These are phyloP conservation scores for Pterocles orientalis DNA, from an alignment of 2,113 vertebrate genomes.

Conservation along the genomic window DNA sequence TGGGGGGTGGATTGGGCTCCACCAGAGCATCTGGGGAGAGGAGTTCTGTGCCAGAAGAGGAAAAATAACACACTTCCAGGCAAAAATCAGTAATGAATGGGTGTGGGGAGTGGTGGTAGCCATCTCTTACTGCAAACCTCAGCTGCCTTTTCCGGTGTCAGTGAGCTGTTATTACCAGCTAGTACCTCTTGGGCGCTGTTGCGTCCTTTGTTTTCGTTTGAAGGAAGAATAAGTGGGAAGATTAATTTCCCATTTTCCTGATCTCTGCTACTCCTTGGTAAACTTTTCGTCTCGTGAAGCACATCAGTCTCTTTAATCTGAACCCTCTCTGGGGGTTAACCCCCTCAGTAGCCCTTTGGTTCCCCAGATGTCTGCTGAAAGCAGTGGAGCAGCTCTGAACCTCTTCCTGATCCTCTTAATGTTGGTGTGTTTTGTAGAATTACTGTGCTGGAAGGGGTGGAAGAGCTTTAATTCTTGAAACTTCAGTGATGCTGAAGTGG, in stretches of 20 bases:
- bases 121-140: not conserved
- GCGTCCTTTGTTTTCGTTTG: not conserved
- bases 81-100: too few relatives aligned
- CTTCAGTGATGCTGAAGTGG: not conserved
- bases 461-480: not conserved
- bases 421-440: not conserved
- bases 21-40: accelerated
- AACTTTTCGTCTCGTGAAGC: accelerated
- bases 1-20: not conserved
- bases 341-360: not conserved
- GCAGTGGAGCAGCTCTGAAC: not conserved
- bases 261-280: not conserved
- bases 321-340: not conserved
- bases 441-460: not conserved
- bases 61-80: not conserved
- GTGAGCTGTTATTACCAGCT: not conserved
- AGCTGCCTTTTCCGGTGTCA: not conserved
- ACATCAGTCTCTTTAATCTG: not conserved
- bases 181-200: accelerated
- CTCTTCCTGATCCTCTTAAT: not conserved
- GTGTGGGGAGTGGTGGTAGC: accelerated
- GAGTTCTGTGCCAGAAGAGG: not conserved
- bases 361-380: not conserved
- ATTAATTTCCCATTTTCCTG: accelerated
- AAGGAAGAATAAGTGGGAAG: not conserved